Evolutionary conservation across 2,888 invertebrate species (phyloP).

Genomic region (Leptogaster cylindrica): DNA sequence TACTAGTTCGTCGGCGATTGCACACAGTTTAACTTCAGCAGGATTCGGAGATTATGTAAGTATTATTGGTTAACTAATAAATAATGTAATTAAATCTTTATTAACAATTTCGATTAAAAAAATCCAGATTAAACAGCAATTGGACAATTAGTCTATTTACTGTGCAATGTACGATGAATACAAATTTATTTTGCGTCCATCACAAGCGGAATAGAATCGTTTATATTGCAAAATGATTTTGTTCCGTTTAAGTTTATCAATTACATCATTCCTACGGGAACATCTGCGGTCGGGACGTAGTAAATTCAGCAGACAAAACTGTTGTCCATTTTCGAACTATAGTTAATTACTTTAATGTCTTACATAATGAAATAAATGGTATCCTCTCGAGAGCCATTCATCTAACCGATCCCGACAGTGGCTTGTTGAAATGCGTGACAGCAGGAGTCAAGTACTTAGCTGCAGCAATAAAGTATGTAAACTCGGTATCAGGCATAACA

Average conservation of each 20-base stretch:
- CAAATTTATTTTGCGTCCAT: conserved; percentile 61
- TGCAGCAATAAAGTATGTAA: conserved; percentile 53
- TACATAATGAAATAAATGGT: conserved; percentile 69
- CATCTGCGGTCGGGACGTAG: conserved; percentile 65
- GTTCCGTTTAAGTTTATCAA: conserved; percentile 66
- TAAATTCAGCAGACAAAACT: conserved; percentile 65
- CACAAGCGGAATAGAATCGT: conserved; percentile 64
- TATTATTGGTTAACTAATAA: too few species aligned
- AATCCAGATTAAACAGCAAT: conserved; percentile 65
- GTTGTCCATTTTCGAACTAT: conserved; percentile 69
- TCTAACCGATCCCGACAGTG: conserved; percentile 54
- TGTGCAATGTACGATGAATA: conserved; percentile 66
- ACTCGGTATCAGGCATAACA: conserved; percentile 55
- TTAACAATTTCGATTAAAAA: too few species aligned
- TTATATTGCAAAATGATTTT: conserved; percentile 63
- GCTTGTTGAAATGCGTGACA: conserved; percentile 55
- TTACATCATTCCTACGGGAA: conserved; percentile 65
- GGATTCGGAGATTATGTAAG: conserved; percentile 67
- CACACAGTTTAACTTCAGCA: conserved; percentile 67
- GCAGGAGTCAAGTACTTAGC: conserved; percentile 56
- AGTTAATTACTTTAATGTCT: conserved; percentile 70
- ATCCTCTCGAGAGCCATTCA: conserved; percentile 57
- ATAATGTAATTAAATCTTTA: too few species aligned
- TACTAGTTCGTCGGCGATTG: conserved; percentile 66
- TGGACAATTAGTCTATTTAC: conserved; percentile 69